phyloP scores from a whole-genome alignment of 2,797 vertebrate genomes.

The Martes flavigula region DNA sequence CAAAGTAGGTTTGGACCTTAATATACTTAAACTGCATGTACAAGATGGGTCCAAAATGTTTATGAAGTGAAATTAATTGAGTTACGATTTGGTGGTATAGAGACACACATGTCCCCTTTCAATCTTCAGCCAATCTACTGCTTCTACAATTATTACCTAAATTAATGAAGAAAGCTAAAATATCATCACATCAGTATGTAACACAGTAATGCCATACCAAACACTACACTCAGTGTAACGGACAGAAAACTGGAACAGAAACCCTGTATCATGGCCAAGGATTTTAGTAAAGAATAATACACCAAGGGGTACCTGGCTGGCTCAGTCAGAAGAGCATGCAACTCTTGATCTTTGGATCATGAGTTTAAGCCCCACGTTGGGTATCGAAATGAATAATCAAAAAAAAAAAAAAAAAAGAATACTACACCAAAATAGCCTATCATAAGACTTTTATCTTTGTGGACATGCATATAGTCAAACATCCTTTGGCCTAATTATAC shows the following conservation, averaged over 20 bases:
- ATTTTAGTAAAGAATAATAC: background rate
- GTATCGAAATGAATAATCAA: background rate
- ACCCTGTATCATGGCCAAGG: background rate
- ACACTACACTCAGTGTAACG: background rate
- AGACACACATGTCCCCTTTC: background rate
- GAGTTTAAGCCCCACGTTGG: background rate
- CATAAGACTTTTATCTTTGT: background rate
- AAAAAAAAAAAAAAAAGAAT: background rate
- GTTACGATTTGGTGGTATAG: background rate
- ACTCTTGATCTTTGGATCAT: background rate
- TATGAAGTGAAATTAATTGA: background rate
- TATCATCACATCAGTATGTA: background rate
- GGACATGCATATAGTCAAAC: background rate
- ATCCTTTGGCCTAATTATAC: background rate
- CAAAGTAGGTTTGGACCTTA: background rate
- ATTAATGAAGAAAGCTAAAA: background rate
- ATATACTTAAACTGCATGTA: background rate
- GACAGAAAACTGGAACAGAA: background rate
- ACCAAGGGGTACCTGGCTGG: background rate
- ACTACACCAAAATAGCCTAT: background rate
- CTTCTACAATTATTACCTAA: background rate
- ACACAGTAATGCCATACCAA: background rate
- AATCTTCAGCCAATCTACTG: background rate
- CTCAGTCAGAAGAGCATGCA: background rate
- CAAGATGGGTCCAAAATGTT: background rate